These are phyloP conservation scores for Lottia scabra DNA, from an alignment of 2,888 invertebrate genomes.

Conservation along the genomic window DNA sequence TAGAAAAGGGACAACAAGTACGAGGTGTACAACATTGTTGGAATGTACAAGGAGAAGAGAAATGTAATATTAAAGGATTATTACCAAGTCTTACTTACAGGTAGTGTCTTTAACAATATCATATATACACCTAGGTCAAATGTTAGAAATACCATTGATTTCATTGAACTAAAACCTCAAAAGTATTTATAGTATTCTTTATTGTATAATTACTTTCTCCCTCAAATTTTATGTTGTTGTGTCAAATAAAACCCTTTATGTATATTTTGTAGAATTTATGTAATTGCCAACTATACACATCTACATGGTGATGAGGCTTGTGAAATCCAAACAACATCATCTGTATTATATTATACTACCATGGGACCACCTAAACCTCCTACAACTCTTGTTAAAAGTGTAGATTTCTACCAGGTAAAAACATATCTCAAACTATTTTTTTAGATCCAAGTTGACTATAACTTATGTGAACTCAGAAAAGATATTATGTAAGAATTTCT, in stretches of 20 bases:
- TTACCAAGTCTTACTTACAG: constrained; percentile 61
- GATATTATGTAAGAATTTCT: no score
- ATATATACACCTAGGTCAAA: not conserved
- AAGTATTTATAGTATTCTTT: no score
- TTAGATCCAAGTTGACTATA: no score
- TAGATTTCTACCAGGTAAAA: constrained; percentile 61
- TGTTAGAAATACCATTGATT: no score
- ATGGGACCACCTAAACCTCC: constrained; percentile 64
- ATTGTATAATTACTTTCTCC: no score
- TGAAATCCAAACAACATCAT: constrained; percentile 65
- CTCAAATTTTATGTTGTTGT: no score
- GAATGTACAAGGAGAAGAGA: constrained; percentile 55
- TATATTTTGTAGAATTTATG: constrained; percentile 56
- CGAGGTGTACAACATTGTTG: constrained; percentile 66
- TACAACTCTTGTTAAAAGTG: constrained; percentile 50
- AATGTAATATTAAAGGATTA: constrained; percentile 63
- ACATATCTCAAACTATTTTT: no score
- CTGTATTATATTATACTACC: constrained; percentile 64
- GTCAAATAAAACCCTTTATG: no score
- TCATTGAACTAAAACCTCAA: no score
- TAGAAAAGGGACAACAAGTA: constrained; percentile 55
- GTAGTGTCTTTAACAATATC: constrained; percentile 32
- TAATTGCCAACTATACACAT: constrained; percentile 66
- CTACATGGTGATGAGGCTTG: constrained; percentile 57
- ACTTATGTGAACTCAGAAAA: no score